Percentiles rank a stretch among this genome's conserved stretches.
Conservation (phyloP, 2,888 invertebrate genomes). For the Caradrina kadenii region DNA sequence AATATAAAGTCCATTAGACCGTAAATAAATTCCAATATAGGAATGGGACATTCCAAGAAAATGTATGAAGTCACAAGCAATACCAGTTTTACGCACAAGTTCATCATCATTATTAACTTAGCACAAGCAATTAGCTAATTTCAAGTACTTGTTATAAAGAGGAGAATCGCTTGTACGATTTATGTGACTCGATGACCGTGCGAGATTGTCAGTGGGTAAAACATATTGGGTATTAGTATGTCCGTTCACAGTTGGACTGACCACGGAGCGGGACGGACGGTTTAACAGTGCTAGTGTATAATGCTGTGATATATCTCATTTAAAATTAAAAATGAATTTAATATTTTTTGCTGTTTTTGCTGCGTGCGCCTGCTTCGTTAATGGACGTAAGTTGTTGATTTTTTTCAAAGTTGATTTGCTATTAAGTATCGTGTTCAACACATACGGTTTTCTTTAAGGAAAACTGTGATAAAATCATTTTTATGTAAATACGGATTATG, state of each 20-base stretch:
- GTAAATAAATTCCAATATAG: constrained; percentile 15
- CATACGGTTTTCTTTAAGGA: constrained; percentile 11
- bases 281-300: constrained; percentile 43
- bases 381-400: constrained; percentile 67
- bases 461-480: constrained; percentile 20
- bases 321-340: constrained; percentile 48
- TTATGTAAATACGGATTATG: constrained; percentile 20
- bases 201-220: constrained; percentile 38
- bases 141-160: rapidly evolving
- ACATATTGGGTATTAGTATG: constrained; percentile 33
- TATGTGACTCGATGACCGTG: constrained; percentile 4
- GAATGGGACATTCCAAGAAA: constrained; percentile 50
- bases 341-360: constrained; percentile 53
- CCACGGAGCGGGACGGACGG: constrained; percentile 45
- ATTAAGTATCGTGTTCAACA: background rate
- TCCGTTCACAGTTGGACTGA: constrained; percentile 48
- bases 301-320: constrained; percentile 52
- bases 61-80: constrained; percentile 43
- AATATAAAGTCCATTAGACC: constrained; percentile 4
- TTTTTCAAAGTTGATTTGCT: background rate
- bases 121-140: constrained; percentile 9
- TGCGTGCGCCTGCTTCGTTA: constrained; percentile 56
- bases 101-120: constrained; percentile 9
- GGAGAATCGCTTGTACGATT: constrained; percentile 10
- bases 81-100: constrained; percentile 34